A percentile compares a stretch with the other conserved stretches of the same genome.
Conservation (phyloP, 1,140 invertebrate species). For the Antheraea pernyi region DNA sequence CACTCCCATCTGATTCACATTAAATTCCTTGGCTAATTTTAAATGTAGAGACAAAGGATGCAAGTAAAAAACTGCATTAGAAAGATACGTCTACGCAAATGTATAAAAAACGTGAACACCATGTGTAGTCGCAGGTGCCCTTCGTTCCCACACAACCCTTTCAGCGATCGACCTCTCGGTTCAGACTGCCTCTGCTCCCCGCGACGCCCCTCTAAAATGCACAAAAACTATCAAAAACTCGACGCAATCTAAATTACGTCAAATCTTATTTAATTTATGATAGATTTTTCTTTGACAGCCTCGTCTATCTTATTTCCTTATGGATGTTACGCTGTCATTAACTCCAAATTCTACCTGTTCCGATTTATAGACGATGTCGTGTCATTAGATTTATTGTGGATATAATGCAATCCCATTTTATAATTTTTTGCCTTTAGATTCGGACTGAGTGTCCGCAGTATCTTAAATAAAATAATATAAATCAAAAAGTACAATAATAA, state of each 20-base stretch:
- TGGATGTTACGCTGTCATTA: conserved; percentile 40
- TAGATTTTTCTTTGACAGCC: conserved; percentile 16
- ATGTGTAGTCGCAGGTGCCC: conserved; percentile 77
- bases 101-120: conserved; percentile 74
- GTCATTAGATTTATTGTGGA: conserved; percentile 78
- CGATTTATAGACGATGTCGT: conserved; percentile 75
- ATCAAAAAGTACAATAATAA: neutral
- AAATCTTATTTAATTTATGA: conserved; percentile 19
- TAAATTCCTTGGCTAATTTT: neutral
- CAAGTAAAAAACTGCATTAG: conserved; percentile 71
- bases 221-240: conserved; percentile 50
- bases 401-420: conserved; percentile 68
- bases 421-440: conserved; percentile 60
- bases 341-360: conserved; percentile 74
- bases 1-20: neutral
- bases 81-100: conserved; percentile 69
- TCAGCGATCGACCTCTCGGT: conserved; percentile 58
- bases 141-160: conserved; percentile 77
- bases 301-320: neutral
- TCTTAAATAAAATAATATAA: conserved; percentile 3
- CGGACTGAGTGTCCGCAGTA: conserved; percentile 17
- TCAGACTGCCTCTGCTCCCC: conserved; percentile 39
- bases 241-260: conserved; percentile 20
- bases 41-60: conserved; percentile 1
- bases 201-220: conserved; percentile 40